These are phyloP conservation scores for Puntigrus tetrazona DNA, from an alignment of 2,113 vertebrate genomes.

Conservation along the genomic window DNA sequence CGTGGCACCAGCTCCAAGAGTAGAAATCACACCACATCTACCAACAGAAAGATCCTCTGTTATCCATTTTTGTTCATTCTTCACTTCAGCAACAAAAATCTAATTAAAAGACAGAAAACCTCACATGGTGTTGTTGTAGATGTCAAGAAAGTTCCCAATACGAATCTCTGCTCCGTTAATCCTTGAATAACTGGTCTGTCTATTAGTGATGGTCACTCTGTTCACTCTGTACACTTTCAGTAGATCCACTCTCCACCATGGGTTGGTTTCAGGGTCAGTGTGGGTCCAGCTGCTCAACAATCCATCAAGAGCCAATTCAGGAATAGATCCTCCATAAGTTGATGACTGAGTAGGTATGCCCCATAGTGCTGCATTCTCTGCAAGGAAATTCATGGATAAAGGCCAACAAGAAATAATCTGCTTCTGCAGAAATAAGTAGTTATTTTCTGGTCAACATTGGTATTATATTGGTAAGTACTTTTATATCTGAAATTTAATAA, in stretches of 20 bases:
- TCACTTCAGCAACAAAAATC: background rate
- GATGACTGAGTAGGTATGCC: too few relatives aligned
- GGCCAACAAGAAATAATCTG: too few relatives aligned
- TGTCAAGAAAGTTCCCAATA: background rate
- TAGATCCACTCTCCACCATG: constrained; percentile 2
- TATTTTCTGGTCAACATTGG: too few relatives aligned
- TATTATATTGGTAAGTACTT: too few relatives aligned
- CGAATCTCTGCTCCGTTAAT: background rate
- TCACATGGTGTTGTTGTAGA: background rate
- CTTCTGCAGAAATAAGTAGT: too few relatives aligned
- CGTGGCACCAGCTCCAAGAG: background rate
- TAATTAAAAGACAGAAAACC: background rate
- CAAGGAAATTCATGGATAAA: too few relatives aligned
- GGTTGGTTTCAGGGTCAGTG: background rate
- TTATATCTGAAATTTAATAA: too few relatives aligned
- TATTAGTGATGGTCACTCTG: background rate
- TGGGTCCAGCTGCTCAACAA: background rate
- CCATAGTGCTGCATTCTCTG: too few relatives aligned
- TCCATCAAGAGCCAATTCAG: too few relatives aligned
- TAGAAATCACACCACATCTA: constrained; percentile 28
- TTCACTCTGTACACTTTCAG: background rate
- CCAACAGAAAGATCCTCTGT: background rate
- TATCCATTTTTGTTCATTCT: background rate
- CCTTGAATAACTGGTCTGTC: accelerated
- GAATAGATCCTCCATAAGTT: too few relatives aligned